phyloP scores from a whole-genome alignment of 1,140 invertebrate species.

The Brachionus koreanus region DNA sequence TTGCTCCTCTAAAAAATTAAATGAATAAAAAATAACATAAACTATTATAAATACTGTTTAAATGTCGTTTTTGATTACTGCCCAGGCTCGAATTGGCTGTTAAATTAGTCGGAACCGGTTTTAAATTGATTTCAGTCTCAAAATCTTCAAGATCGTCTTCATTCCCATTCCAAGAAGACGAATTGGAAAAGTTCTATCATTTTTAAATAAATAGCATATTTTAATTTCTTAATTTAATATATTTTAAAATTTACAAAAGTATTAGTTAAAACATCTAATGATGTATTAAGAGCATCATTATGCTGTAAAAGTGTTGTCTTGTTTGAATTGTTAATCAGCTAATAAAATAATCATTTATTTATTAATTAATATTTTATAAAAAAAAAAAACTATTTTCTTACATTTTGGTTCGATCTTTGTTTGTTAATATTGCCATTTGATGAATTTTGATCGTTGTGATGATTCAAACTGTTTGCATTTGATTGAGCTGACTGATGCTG shows the following conservation, averaged over 20 bases:
- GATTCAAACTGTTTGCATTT: neutral
- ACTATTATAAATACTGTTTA: neutral
- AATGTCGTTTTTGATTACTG: slow-evolving; percentile 18
- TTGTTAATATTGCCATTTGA: neutral
- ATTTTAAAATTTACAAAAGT: neutral
- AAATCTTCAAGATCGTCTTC: slow-evolving; percentile 42
- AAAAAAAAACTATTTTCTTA: neutral
- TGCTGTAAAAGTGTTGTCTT: slow-evolving; percentile 19
- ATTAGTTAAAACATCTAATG: slow-evolving; percentile 8
- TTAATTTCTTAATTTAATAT: neutral
- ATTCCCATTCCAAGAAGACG: slow-evolving; percentile 43
- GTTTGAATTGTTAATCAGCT: slow-evolving; percentile 25
- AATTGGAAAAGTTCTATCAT: slow-evolving; percentile 34
- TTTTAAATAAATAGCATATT: neutral
- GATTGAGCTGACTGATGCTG: neutral
- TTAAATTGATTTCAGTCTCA: slow-evolving; percentile 34
- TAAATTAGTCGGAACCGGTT: slow-evolving; percentile 33
- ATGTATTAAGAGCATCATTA: slow-evolving; percentile 22
- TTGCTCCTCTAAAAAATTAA: slow-evolving; percentile 33
- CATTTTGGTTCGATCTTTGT: neutral
- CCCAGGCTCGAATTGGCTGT: neutral
- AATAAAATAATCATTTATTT: neutral
- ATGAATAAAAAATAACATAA: neutral
- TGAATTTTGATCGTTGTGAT: neutral
- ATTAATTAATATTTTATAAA: neutral